Conservation (phyloP, 1,140 invertebrate species). For the Ruditapes philippinarum region DNA sequence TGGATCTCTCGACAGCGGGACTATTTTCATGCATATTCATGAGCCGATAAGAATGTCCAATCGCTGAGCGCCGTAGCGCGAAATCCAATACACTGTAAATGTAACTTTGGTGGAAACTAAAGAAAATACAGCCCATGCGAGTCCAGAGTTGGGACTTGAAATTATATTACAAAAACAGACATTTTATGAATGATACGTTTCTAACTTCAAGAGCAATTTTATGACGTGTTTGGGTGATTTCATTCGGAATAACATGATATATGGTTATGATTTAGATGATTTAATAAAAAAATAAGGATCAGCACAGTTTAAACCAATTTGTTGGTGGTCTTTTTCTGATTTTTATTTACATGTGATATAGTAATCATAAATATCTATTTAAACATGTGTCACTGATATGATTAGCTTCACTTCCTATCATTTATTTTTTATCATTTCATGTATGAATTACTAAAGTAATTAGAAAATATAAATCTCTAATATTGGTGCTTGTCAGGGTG, state of each 20-base stretch:
- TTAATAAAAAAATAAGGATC: neutral
- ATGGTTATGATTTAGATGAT: slow-evolving; percentile 35
- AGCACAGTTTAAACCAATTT: slow-evolving; percentile 14
- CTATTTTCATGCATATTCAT: slow-evolving; percentile 76
- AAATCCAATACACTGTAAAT: slow-evolving; percentile 25
- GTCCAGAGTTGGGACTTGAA: slow-evolving; percentile 12
- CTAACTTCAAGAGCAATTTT: slow-evolving; percentile 45
- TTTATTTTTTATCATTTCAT: neutral
- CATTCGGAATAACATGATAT: slow-evolving; percentile 29
- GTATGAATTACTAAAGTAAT: neutral
- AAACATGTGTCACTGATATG: slow-evolving; percentile 29
- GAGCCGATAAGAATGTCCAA: slow-evolving; percentile 64
- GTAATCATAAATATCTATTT: slow-evolving; percentile 8
- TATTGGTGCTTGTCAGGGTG: too few relatives aligned
- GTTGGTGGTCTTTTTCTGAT: slow-evolving; percentile 38
- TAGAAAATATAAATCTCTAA: neutral
- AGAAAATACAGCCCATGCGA: neutral
- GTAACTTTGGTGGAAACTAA: slow-evolving; percentile 15
- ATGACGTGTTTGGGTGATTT: slow-evolving; percentile 48
- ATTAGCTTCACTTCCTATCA: neutral
- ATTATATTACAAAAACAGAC: slow-evolving; percentile 16
- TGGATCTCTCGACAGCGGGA: slow-evolving; percentile 40
- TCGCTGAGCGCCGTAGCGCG: slow-evolving; percentile 35
- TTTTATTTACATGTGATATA: slow-evolving; percentile 19
- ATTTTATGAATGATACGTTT: slow-evolving; percentile 38